A percentile compares a stretch with the other conserved stretches of the same genome.
These are phyloP conservation scores for Drosophila insularis DNA, from an alignment of 1,140 invertebrate genomes.

Conservation along the genomic window DNA sequence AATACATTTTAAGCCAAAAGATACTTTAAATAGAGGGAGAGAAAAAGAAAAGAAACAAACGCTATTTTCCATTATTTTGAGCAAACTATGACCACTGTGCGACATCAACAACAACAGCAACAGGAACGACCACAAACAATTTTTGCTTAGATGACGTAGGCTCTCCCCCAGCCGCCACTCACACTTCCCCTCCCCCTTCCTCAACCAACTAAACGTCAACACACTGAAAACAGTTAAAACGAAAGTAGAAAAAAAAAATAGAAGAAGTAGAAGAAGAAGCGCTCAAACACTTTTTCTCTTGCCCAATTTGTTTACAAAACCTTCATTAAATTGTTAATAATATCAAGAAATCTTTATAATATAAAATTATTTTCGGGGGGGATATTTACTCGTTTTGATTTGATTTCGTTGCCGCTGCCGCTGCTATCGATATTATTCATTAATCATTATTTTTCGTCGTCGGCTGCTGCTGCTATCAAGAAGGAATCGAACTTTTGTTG, in stretches of 20 bases:
- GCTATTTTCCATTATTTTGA: too few species aligned
- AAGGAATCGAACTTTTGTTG: background rate
- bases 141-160: conserved; percentile 3
- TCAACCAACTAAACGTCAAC: background rate
- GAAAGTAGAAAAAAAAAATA: background rate
- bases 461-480: background rate
- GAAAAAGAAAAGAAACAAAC: too few species aligned
- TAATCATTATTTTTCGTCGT: background rate
- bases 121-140: conserved; percentile 2
- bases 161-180: background rate
- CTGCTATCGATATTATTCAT: conserved; percentile 2
- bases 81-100: background rate
- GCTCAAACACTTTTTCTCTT: background rate
- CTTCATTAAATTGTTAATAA: background rate
- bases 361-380: background rate
- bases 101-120: background rate
- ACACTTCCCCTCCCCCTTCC: too few species aligned
- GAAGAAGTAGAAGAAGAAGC: background rate
- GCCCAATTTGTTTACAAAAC: background rate
- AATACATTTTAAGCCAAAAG: too few species aligned
- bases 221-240: background rate
- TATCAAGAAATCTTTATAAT: background rate
- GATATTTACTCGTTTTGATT: conserved; percentile 5
- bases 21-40: too few species aligned
- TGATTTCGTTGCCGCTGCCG: background rate